Conservation (phyloP, 2,888 invertebrate genomes). For the Pachliopta kotzebuea region DNA sequence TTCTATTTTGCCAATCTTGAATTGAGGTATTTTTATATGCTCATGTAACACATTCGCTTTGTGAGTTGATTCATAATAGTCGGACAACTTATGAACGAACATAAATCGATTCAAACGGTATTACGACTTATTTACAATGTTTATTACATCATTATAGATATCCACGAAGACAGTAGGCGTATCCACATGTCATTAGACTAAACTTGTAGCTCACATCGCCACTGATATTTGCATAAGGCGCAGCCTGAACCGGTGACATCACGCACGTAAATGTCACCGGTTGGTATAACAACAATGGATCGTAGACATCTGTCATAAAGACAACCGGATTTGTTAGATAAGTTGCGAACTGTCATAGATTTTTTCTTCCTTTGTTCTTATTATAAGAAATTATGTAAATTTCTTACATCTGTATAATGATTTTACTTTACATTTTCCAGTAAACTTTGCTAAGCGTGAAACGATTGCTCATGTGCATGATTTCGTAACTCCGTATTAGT, state of each 20-base stretch:
- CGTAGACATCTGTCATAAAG: constrained; percentile 3
- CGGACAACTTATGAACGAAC: neutral
- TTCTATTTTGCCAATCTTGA: too few species aligned
- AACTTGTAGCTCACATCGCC: constrained; percentile 38
- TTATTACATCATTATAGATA: constrained; percentile 2
- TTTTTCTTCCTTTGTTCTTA: neutral
- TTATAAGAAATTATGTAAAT: neutral
- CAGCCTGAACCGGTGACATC: constrained; percentile 38
- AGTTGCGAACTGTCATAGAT: neutral
- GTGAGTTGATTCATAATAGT: too few species aligned
- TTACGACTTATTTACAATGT: neutral
- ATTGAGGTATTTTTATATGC: too few species aligned
- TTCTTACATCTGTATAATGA: neutral
- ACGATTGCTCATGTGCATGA: too few species aligned
- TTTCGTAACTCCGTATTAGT: too few species aligned
- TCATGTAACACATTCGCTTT: too few species aligned
- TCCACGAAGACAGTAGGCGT: constrained; percentile 33
- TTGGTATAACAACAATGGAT: constrained; percentile 33
- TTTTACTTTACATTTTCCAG: neutral
- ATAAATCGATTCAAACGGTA: neutral
- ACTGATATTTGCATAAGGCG: constrained; percentile 42
- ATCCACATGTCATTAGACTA: constrained; percentile 32
- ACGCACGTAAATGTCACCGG: constrained; percentile 32
- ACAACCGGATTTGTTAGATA: constrained; percentile 6
- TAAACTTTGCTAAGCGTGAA: too few species aligned